Percentiles rank a stretch among this genome's conserved stretches.
Evolutionary conservation across 2,888 invertebrate species (phyloP).

Genomic region (Cybosia mesomella): DNA sequence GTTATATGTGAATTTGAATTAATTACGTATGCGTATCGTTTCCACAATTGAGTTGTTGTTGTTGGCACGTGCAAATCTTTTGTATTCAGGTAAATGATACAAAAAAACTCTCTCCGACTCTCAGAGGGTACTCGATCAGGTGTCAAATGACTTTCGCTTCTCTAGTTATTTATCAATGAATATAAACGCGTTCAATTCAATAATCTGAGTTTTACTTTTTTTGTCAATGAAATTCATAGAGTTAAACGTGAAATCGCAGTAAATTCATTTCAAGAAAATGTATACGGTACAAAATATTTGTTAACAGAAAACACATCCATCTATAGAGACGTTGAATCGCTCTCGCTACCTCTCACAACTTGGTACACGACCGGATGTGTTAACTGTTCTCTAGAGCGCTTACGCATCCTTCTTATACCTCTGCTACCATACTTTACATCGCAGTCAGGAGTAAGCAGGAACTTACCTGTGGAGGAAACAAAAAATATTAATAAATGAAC

Average conservation of each 20-base stretch:
- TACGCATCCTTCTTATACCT: constrained; percentile 11
- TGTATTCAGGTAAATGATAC: background rate
- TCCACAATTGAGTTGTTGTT: background rate
- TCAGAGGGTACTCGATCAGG: background rate
- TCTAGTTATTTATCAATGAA: background rate
- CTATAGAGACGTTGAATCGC: background rate
- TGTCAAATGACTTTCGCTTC: background rate
- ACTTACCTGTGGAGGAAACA: constrained; percentile 26
- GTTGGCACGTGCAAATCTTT: background rate
- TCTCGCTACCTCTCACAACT: constrained; percentile 50
- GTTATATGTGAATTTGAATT: background rate
- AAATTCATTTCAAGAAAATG: no score
- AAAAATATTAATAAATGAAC: constrained; percentile 6
- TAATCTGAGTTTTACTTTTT: background rate
- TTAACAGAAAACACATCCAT: no score
- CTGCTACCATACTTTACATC: constrained; percentile 15
- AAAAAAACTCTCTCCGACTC: background rate
- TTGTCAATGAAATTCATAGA: background rate
- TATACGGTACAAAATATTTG: no score
- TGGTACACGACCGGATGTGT: constrained; percentile 21
- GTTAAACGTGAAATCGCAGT: no score
- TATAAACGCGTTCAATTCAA: no score
- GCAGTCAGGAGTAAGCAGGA: constrained; percentile 1
- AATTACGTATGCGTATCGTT: background rate
- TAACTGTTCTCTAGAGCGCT: constrained; percentile 15